Evolutionary conservation across 2,888 invertebrate genomes (phyloP).

Genomic region (Erebia aethiops): DNA sequence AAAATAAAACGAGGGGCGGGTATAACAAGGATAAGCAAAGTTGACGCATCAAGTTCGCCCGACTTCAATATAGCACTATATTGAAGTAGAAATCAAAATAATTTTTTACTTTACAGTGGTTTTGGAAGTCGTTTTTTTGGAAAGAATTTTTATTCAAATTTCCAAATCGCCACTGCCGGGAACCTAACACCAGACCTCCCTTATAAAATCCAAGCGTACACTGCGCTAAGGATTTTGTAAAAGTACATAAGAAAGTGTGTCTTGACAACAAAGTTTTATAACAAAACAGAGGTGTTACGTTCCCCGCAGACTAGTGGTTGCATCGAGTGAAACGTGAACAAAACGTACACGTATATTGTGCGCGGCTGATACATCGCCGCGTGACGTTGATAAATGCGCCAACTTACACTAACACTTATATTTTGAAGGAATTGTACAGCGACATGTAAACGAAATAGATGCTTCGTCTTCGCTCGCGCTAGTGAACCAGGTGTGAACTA

Average conservation of each 20-base stretch:
- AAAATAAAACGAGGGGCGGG: no score
- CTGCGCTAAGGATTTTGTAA: no score
- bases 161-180: no score
- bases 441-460: constrained; percentile 4
- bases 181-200: no score
- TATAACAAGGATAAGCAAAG: no score
- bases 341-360: constrained; percentile 10
- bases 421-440: constrained; percentile 21
- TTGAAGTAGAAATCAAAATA: no score
- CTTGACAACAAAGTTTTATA: not conserved
- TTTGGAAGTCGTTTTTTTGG: no score
- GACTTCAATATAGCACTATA: no score
- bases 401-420: constrained; percentile 42
- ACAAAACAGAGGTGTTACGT: not conserved
- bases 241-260: not conserved
- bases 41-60: no score
- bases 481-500: not conserved
- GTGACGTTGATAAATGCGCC: constrained; percentile 43
- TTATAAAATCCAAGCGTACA: no score
- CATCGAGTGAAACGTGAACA: constrained; percentile 5
- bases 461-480: constrained; percentile 9
- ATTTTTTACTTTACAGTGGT: no score
- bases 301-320: constrained; percentile 20
- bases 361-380: constrained; percentile 30
- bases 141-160: no score